Conservation (phyloP, 2,888 invertebrate genomes). For the Rambutsinella grinnellia region DNA sequence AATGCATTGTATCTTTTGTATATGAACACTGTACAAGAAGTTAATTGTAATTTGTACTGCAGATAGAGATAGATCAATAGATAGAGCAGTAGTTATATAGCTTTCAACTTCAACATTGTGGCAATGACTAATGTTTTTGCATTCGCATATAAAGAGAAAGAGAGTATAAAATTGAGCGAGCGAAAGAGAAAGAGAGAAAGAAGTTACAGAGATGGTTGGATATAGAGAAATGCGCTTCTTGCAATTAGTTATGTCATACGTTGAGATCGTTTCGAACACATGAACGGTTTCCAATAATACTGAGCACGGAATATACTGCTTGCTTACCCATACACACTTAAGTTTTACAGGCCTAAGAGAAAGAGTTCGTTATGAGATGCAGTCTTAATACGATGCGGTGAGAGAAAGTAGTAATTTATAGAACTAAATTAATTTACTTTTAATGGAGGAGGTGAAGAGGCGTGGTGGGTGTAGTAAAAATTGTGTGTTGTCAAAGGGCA, state of each 20-base stretch:
- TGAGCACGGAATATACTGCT: not conserved
- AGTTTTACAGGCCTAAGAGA: not conserved
- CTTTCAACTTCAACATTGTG: not conserved
- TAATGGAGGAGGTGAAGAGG: not conserved
- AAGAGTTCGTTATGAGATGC: not conserved
- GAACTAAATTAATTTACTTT: not conserved
- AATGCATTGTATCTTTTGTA: not conserved
- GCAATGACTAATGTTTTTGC: too few species aligned
- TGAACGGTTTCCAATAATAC: not conserved
- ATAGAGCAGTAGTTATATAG: conserved; percentile 6
- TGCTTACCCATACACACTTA: not conserved
- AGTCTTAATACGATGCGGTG: not conserved
- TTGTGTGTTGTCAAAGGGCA: not conserved
- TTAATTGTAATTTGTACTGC: not conserved
- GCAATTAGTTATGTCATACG: too few species aligned
- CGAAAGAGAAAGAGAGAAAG: conserved; percentile 15
- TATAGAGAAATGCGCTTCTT: not conserved
- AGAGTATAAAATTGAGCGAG: conserved; percentile 19
- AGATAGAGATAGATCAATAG: not conserved
- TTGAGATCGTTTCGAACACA: not conserved
- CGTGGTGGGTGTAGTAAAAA: not conserved
- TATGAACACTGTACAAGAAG: conserved; percentile 19
- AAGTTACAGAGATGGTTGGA: conserved; percentile 14
- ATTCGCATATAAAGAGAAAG: conserved; percentile 1
- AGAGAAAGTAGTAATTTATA: not conserved